A percentile compares a stretch with the other conserved stretches of the same genome.
phyloP scores from a whole-genome alignment of 2,797 vertebrate genomes.

The Notamacropus eugenii region DNA sequence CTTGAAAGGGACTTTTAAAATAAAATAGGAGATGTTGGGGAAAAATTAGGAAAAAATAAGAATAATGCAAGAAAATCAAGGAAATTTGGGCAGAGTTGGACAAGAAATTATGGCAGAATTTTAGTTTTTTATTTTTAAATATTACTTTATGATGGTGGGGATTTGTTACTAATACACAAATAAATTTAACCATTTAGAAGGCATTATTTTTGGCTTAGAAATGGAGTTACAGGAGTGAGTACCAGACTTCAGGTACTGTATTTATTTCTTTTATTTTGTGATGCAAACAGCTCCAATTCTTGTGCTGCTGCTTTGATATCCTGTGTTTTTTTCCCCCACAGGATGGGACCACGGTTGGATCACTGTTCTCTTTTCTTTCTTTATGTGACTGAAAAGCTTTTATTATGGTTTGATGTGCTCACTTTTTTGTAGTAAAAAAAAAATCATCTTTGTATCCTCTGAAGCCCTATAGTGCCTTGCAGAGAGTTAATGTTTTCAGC shows the following conservation, averaged over 20 bases:
- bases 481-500: neutral
- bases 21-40: neutral
- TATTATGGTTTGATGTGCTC: conserved; percentile 86
- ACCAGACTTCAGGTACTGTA: conserved; percentile 84
- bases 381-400: conserved; percentile 87
- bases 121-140: conserved; percentile 86
- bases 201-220: conserved; percentile 86
- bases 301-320: conserved; percentile 84
- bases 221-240: conserved; percentile 82
- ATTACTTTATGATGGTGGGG: conserved; percentile 86
- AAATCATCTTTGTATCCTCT: neutral
- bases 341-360: conserved; percentile 87
- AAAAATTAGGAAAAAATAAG: neutral
- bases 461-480: neutral
- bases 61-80: neutral
- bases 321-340: conserved; percentile 79
- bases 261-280: conserved; percentile 84
- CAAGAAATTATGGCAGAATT: conserved; percentile 64
- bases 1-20: neutral
- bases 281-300: conserved; percentile 81
- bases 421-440: conserved; percentile 82
- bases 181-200: conserved; percentile 82
- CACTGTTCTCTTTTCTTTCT: conserved; percentile 84
- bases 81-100: neutral
- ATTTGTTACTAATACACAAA: conserved; percentile 86